Evolutionary conservation across 2,797 vertebrate species (phyloP).

Genomic region (Cyprinella venusta): DNA sequence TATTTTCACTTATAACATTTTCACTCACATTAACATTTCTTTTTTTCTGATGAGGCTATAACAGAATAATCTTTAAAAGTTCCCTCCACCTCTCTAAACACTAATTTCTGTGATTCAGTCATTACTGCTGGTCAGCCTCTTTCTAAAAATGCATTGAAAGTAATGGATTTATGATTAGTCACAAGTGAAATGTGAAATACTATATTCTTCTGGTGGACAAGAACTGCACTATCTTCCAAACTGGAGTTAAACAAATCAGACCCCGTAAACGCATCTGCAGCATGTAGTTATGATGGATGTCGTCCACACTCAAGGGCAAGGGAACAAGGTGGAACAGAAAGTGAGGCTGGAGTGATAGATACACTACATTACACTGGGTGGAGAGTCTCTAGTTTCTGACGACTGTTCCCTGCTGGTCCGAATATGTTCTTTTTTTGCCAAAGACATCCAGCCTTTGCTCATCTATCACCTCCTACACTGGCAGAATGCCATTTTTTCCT

Average conservation of each 20-base stretch:
- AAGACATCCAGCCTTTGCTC: conserved; percentile 62
- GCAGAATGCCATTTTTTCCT: conserved; percentile 27
- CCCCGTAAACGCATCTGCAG: conserved; percentile 47
- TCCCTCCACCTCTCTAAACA: neutral
- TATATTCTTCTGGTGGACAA: neutral
- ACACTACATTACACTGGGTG: conserved; percentile 58
- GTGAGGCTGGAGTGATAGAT: conserved; percentile 59
- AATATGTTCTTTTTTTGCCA: conserved; percentile 56
- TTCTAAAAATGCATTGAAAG: neutral
- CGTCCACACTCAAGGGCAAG: conserved; percentile 59
- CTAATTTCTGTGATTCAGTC: neutral
- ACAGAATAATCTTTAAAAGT: conserved; percentile 2
- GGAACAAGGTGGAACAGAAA: conserved; percentile 35
- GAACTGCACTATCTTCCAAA: neutral
- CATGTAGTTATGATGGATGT: conserved; percentile 67
- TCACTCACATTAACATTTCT: neutral
- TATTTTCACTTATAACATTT: neutral
- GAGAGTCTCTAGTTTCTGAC: conserved; percentile 64
- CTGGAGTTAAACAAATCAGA: conserved; percentile 19
- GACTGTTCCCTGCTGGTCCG: conserved; percentile 61
- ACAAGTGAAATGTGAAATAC: neutral
- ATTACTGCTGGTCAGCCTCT: neutral
- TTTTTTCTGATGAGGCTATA: neutral
- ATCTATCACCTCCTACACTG: conserved; percentile 68
- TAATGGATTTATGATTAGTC: conserved; percentile 19